phyloP scores from a whole-genome alignment of 2,113 vertebrate genomes.

The Lathamus discolor region DNA sequence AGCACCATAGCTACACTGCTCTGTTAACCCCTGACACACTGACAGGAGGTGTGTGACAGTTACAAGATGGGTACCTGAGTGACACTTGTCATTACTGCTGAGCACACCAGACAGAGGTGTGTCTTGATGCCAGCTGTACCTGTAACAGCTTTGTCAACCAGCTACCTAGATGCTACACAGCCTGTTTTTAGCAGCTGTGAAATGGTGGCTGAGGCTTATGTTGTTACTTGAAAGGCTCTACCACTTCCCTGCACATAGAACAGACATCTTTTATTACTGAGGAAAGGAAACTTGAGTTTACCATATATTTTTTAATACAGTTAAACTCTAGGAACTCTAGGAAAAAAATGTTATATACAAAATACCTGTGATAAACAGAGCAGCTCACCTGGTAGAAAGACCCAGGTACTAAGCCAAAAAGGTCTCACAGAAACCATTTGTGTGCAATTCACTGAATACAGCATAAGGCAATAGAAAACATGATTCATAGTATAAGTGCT shows the following conservation, averaged over 20 bases:
- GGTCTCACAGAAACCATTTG: slow-evolving; percentile 53
- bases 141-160: background rate
- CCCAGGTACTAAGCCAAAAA: background rate
- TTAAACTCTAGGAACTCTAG: background rate
- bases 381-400: slow-evolving; percentile 5
- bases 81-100: background rate
- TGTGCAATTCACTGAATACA: slow-evolving; percentile 24
- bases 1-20: background rate
- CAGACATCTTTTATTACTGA: background rate
- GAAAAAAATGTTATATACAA: background rate
- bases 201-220: background rate
- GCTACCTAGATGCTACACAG: background rate
- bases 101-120: background rate
- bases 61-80: background rate
- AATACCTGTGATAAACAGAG: slow-evolving; percentile 12
- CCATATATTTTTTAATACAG: slow-evolving; percentile 5
- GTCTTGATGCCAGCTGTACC: background rate
- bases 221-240: background rate
- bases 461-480: background rate
- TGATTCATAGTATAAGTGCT: background rate
- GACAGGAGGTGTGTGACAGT: background rate
- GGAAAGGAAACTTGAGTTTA: background rate
- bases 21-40: background rate
- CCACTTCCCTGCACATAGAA: background rate
- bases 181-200: background rate